These are phyloP conservation scores for Drosophila albomicans DNA, from an alignment of 1,140 invertebrate genomes.

Conservation along the genomic window DNA sequence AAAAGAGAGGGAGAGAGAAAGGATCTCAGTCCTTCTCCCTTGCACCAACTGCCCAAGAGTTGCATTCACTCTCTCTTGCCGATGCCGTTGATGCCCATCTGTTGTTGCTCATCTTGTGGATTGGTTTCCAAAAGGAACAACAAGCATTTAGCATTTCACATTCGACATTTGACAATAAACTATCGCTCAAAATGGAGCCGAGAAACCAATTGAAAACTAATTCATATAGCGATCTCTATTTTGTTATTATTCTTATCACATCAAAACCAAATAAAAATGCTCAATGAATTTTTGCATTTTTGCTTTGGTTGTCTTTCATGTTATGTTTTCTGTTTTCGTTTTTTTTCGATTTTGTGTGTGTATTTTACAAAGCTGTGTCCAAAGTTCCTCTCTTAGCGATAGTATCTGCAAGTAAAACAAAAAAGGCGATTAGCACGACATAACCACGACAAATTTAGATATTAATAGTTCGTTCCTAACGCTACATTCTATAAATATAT, in stretches of 20 bases:
- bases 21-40: background rate
- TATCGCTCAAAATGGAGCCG: slow-evolving; percentile 1
- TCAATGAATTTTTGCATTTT: slow-evolving; percentile 31
- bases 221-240: slow-evolving; percentile 41
- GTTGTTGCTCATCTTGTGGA: background rate
- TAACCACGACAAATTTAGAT: background rate
- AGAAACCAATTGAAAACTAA: slow-evolving; percentile 40
- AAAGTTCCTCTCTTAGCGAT: slow-evolving; percentile 58
- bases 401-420: slow-evolving; percentile 69
- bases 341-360: background rate
- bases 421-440: slow-evolving; percentile 35
- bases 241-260: slow-evolving; percentile 49
- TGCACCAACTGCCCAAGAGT: background rate
- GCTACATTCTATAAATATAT: background rate
- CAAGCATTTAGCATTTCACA: no score
- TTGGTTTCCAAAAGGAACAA: background rate
- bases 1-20: slow-evolving; percentile 2
- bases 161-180: background rate
- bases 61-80: background rate
- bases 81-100: background rate
- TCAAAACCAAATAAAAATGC: slow-evolving; percentile 40
- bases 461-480: background rate
- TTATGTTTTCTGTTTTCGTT: background rate
- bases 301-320: background rate
- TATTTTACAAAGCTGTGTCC: slow-evolving; percentile 9